Conservation (phyloP, 92 coral and sea anemone species). For the Umimayanthus chanpuru region DNA sequence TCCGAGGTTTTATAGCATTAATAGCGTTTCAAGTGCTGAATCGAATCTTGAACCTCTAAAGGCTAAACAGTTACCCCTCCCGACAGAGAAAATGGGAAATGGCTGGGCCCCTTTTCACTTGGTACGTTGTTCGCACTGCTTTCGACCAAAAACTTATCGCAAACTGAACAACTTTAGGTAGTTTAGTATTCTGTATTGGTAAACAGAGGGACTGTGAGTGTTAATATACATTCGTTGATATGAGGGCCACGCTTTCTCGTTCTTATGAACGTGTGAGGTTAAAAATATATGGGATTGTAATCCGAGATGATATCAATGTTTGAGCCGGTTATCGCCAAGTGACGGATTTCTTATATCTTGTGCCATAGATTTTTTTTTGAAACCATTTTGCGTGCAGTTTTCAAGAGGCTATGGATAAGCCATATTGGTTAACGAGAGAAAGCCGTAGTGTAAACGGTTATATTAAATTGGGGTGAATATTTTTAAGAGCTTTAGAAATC, state of each 20-base stretch:
- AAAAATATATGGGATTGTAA: constrained; percentile 22
- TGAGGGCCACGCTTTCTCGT: not conserved
- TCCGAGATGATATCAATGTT: constrained; percentile 34
- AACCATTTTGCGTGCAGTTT: constrained; percentile 39
- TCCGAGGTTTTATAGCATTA: not conserved
- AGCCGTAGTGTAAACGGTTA: constrained; percentile 15
- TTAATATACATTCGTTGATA: not conserved
- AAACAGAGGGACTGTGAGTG: not conserved
- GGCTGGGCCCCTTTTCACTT: not conserved
- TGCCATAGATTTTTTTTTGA: not conserved
- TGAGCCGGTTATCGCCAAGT: not conserved
- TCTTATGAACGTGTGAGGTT: not conserved
- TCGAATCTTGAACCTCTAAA: constrained; percentile 1
- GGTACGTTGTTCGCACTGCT: not conserved
- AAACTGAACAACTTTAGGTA: not conserved
- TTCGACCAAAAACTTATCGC: not conserved
- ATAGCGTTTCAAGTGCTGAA: constrained; percentile 15
- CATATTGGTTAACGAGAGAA: constrained; percentile 30
- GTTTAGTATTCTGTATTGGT: not conserved
- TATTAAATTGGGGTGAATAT: constrained; percentile 20
- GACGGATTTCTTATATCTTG: not conserved
- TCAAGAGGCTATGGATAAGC: constrained; percentile 22
- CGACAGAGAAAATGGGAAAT: not conserved
- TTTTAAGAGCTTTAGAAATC: constrained; percentile 3
- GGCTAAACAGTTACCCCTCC: constrained; percentile 24